Base-by-base conservation (phyloP, 2,113 vertebrate genomes). In the Tragelaphus strepsiceros region DNA sequence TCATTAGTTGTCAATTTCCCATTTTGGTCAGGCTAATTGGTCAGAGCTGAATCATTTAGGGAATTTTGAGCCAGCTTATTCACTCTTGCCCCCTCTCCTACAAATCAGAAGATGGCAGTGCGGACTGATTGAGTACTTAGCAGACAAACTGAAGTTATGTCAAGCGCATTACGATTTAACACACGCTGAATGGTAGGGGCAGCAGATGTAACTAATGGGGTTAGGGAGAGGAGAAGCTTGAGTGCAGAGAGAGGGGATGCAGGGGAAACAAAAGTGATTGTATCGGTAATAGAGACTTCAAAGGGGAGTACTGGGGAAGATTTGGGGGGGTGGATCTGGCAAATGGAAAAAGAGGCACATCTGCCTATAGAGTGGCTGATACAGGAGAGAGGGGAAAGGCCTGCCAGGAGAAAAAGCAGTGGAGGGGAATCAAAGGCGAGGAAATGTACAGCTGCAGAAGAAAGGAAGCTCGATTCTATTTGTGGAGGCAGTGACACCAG, bases 261-360 rank as follows among this genome's bases (percentile, higher is more conserved):
- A 71, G 85, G 61, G 95, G 96, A 97, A 92, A 95, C 96, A 95
- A 84, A 97, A 97, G 89, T 97, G 94, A 97, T 81, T 93, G 81
- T 96, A 91, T 96, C 8, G 7, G 89, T 98, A 97, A 98, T 84
- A 96, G 94, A 98, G 95, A 98, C 96, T 97, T 98, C 93, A 97
- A 97, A 98, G 94, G 54, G 21, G 82, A 94, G 58, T 78, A 17
- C 39, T 93, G 97, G 84, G 84, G 96, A 94, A 97, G 89, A 91
- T 85, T 56, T 67, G 46, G 46, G 35, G 59, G 53, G 49, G 35
- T 10, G 6, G 46, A 22, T 49, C 84, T 96, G 92, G 86, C 89
- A 96, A 96, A 97, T 64, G 91, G 96, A 83, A 93, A 80, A 93
- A 94, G 74, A 93, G 61, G 84, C 90, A 93, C 77, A 94, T 97